phyloP scores from a whole-genome alignment of 2,797 vertebrate genomes.

The Huso huso region DNA sequence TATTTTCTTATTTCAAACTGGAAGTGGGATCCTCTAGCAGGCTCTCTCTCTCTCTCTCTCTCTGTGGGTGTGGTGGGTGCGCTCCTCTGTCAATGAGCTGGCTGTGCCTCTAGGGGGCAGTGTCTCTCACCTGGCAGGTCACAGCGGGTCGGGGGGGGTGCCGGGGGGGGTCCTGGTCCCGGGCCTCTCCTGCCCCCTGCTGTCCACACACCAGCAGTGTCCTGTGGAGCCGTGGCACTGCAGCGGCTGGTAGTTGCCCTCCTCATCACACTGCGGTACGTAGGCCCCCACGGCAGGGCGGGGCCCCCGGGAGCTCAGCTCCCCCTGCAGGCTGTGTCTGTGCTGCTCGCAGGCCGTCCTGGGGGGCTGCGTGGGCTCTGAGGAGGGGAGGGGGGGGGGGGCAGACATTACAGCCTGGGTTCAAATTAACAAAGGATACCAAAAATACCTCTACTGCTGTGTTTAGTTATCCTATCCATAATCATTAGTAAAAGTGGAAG shows the following conservation, averaged over 20 bases:
- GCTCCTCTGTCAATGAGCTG: slow-evolving; percentile 11
- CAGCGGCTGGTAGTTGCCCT: slow-evolving; percentile 58
- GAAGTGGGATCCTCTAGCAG: too few relatives aligned
- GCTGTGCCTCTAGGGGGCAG: too few relatives aligned
- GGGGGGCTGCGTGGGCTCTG: slow-evolving; percentile 31
- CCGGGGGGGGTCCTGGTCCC: slow-evolving; percentile 63
- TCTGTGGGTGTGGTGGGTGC: too few relatives aligned
- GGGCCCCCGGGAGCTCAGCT: slow-evolving; percentile 1
- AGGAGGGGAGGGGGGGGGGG: background rate
- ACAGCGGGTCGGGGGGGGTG: slow-evolving; percentile 44
- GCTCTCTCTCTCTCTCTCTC: too few relatives aligned
- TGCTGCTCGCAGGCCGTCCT: slow-evolving; percentile 57
- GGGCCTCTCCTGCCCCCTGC: slow-evolving; percentile 52
- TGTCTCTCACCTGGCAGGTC: slow-evolving; percentile 52
- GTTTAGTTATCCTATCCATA: background rate
- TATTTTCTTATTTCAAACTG: too few relatives aligned
- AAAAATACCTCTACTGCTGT: background rate
- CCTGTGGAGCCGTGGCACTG: slow-evolving; percentile 72
- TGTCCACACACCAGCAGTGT: slow-evolving; percentile 79
- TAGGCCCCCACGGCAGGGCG: slow-evolving; percentile 32
- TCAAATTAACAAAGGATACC: background rate
- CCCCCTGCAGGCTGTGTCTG: slow-evolving; percentile 46
- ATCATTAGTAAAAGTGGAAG: background rate
- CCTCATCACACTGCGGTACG: slow-evolving; percentile 57
- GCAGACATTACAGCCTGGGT: background rate